Base-by-base conservation (phyloP, 2,113 vertebrate genomes). In the Pandion haliaetus region DNA sequence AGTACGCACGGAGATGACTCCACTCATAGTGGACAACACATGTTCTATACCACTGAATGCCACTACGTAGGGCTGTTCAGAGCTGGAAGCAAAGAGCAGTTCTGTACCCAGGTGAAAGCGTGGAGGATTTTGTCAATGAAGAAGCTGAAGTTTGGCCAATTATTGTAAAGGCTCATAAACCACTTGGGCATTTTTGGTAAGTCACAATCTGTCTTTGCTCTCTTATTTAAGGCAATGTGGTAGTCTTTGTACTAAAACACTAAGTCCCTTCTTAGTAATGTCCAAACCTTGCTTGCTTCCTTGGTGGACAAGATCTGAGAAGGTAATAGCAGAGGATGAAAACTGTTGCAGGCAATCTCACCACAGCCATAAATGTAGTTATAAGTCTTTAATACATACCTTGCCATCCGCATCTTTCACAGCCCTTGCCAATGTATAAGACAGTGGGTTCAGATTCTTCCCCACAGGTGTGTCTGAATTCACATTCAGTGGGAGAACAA, bases 401-500 rank as follows among this genome's bases (percentile, higher is more conserved):
- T 98, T 98, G 29, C 99, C 97, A 71, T 98, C 97, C 40, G 74
- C 84, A 36, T 97, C 86, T 91, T 98, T 99, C 95, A 99, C 97
- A 81, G 99, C 99, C 4, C 97, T 98, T 16, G 99, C 99, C 24
- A 67, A 71, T 34, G 98, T 99, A 29, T 97, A 98, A 54, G 97
- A 66, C 82, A 98, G 93, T 0, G 98, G 98, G 95, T 98, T 99
- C 79, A 99, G 98, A 94, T 99, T 99, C 91, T 98, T 97, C 42
- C 97, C 98, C 52, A 93, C 86, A 0, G 98, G 96, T 1, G 97
- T 98, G 42, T 98, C 96, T 59, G 82, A 44, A 70, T 93, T 98
- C 85, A 99, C 94, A 6, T 96, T 40, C 34, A 99, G 97, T 11
- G 99, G 99, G 88, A 99, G 98, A 57, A 99, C 99, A 84, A 99